phyloP scores from a whole-genome alignment of 1,140 invertebrate genomes.

The silkworm (Bombyx mori) region ASM3026992v2 NC_085129.1:7715001-7715500 shows the following conservation, averaged over 20 bases:
- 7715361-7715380: constrained; percentile 9
- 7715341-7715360: constrained; percentile 15
- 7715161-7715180: no score
- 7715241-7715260: constrained; percentile 45
- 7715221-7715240: constrained; percentile 47
- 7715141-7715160: no score
- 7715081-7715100: constrained; percentile 15
- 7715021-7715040: constrained; percentile 11
- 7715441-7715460: no score
- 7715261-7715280: constrained; percentile 44
- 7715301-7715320: constrained; percentile 26
- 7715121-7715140: constrained; percentile 43
- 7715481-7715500: no score
- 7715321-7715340: constrained; percentile 21
- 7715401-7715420: no score
- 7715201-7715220: constrained; percentile 13
- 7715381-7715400: no score
- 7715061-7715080: constrained; percentile 12
- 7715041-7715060: constrained; percentile 3
- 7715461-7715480: no score
- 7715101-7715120: constrained; percentile 22
- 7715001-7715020: constrained; percentile 14
- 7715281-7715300: constrained; percentile 30
- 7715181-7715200: no score
- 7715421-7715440: no score